Evolutionary conservation across 1,140 invertebrate species (phyloP).

Genomic region (Brachionus rubens): DNA sequence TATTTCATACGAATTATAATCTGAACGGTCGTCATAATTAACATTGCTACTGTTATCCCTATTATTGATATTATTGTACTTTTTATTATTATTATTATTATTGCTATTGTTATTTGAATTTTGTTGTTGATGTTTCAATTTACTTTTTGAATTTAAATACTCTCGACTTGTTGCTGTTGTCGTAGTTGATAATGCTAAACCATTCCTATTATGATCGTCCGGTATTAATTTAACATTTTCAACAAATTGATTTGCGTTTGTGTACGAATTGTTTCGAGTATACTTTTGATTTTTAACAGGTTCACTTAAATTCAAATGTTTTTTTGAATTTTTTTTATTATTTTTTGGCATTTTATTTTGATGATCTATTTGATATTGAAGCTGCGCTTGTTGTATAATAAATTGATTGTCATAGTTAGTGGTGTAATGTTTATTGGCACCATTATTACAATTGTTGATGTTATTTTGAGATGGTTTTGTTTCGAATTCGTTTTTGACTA

Average conservation of each 20-base stretch:
- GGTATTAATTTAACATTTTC: background rate
- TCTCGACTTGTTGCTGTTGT: background rate
- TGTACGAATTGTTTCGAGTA: conserved; percentile 12
- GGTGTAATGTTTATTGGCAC: background rate
- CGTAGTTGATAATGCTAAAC: background rate
- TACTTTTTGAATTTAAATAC: too few relatives aligned
- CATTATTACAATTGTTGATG: background rate
- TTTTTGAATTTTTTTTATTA: too few relatives aligned
- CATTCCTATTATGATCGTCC: background rate
- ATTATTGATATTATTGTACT: background rate
- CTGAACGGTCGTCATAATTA: background rate
- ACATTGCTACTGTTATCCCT: background rate
- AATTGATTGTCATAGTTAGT: too few relatives aligned
- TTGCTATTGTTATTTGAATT: background rate
- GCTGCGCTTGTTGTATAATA: too few relatives aligned
- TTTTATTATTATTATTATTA: too few relatives aligned
- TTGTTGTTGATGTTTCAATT: too few relatives aligned
- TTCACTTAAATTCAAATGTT: too few relatives aligned
- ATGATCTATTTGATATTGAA: too few relatives aligned
- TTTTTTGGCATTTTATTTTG: too few relatives aligned
- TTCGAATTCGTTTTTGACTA: background rate
- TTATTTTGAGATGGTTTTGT: background rate
- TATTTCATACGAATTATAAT: conserved; percentile 28
- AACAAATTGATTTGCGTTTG: conserved; percentile 24
- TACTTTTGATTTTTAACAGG: too few relatives aligned